Base-by-base conservation (phyloP, 2,797 vertebrate species). In the Melanotaenia parkinsoni region DNA sequence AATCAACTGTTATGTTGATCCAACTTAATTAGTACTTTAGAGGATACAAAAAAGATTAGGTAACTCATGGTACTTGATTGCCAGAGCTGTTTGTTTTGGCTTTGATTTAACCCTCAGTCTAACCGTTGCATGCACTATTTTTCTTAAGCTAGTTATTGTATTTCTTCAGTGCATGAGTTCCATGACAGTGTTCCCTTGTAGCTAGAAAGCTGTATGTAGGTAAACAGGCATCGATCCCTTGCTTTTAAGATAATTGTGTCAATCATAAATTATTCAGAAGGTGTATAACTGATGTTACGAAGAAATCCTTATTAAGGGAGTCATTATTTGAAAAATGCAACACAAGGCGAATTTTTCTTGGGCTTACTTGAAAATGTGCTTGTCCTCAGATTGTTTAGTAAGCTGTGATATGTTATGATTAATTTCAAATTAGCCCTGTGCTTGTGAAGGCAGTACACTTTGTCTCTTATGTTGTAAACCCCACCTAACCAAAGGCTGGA, bases 1-100 rank as follows among this genome's bases (percentile, higher is more conserved):
- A 87, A 90, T 92, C 91, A 89, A 88, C 89, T 88, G 87, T 83
- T 78, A 72, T 87, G 88, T 93, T 92, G 88, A 90, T 87, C 89
- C 82, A 88, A 88, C 89, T 90, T 91, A 91, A 92, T 92, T 93
- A 90, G 88, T 90, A 86, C 88, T 87, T 91, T 79, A 79, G 86
- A 90, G 86, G 72, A 88, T 88, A 89, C 83, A 86, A 86, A 92
- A 86, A 81, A 85, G 86, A 93, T 88, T 82, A 78, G 82, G 77
- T 88, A 84, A 85, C 77, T 84, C 70, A 58, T 40, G 74, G 72
- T 78, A 81, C 73, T 79, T 72, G 74, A 89, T 85, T 87, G 80
- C 69, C 66, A 58, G 76, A 50, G 75, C 58, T 86, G 79, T 83
- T 87, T 88, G 81, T 81, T 87, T 80, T 81, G 61, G 64, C 69